A percentile compares a stretch with the other conserved stretches of the same genome.
phyloP scores from a whole-genome alignment of 1,140 invertebrate genomes.

The Chironomus tepperi region DNA sequence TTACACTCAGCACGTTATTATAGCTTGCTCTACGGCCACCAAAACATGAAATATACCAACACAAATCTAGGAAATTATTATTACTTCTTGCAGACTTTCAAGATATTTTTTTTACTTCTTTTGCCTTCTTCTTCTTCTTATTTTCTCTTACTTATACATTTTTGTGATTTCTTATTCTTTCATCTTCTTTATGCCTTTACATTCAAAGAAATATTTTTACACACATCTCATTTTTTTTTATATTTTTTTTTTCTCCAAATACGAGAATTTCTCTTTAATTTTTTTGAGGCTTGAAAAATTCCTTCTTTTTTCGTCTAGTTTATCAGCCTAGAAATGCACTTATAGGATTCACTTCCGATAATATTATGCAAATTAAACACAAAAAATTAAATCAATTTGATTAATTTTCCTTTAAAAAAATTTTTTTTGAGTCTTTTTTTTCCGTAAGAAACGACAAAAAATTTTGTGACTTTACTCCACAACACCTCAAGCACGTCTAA shows the following conservation, averaged over 20 bases:
- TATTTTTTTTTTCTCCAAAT: background rate
- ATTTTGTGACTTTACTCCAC: background rate
- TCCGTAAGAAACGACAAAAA: background rate
- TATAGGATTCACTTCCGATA: too few relatives aligned
- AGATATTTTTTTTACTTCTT: background rate
- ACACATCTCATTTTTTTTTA: background rate
- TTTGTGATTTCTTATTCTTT: conserved; percentile 20
- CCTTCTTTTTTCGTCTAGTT: too few relatives aligned
- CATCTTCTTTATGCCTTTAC: background rate
- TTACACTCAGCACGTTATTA: too few relatives aligned
- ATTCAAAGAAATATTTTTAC: background rate
- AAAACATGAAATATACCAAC: conserved; percentile 17
- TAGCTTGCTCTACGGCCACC: background rate
- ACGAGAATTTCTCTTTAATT: background rate
- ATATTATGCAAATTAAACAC: too few relatives aligned
- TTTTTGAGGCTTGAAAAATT: too few relatives aligned
- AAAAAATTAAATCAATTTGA: too few relatives aligned
- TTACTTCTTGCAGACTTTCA: conserved; percentile 2
- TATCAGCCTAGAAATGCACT: too few relatives aligned
- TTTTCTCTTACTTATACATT: conserved; percentile 18
- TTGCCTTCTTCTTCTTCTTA: background rate
- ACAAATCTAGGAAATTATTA: background rate
- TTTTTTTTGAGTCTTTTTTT: too few relatives aligned
- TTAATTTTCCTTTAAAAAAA: too few relatives aligned
- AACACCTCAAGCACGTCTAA: background rate